Conservation (phyloP, 92 coral and sea anemone genomes). For the Meandrina meandrites region DNA sequence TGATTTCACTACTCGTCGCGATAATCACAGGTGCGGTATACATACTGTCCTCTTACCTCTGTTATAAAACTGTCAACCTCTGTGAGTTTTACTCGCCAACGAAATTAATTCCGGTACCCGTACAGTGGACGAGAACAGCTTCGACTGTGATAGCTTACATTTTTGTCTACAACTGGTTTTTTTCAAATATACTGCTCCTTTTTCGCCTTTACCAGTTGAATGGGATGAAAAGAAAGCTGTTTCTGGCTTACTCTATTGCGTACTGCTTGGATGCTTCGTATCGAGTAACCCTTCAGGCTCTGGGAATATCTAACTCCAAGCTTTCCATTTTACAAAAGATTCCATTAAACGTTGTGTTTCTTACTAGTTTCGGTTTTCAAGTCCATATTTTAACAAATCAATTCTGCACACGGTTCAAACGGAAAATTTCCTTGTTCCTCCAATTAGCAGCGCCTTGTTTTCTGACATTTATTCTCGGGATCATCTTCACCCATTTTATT, state of each 20-base stretch:
- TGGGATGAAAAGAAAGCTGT: background rate
- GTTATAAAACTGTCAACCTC: conserved; percentile 8
- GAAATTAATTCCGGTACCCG: background rate
- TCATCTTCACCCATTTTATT: background rate
- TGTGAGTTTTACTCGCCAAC: background rate
- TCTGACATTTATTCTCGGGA: background rate
- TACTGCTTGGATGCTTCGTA: background rate
- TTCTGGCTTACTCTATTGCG: background rate
- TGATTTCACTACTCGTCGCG: background rate
- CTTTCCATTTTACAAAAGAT: background rate
- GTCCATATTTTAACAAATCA: background rate
- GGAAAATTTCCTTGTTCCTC: background rate
- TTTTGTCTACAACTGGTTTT: background rate
- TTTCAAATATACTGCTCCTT: background rate
- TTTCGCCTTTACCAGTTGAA: conserved; percentile 1
- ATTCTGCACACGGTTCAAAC: background rate
- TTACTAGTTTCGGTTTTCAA: background rate
- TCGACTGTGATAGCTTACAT: conserved; percentile 1
- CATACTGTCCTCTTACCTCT: background rate
- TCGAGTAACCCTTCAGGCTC: background rate
- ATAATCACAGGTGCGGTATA: background rate
- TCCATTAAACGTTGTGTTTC: background rate
- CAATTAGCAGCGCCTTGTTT: background rate
- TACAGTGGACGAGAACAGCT: conserved; percentile 10
- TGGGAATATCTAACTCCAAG: background rate